Percentiles rank a stretch among this genome's conserved stretches.
These are phyloP conservation scores for Ceraclea dissimilis DNA, from an alignment of 2,888 invertebrate genomes.

Conservation along the genomic window DNA sequence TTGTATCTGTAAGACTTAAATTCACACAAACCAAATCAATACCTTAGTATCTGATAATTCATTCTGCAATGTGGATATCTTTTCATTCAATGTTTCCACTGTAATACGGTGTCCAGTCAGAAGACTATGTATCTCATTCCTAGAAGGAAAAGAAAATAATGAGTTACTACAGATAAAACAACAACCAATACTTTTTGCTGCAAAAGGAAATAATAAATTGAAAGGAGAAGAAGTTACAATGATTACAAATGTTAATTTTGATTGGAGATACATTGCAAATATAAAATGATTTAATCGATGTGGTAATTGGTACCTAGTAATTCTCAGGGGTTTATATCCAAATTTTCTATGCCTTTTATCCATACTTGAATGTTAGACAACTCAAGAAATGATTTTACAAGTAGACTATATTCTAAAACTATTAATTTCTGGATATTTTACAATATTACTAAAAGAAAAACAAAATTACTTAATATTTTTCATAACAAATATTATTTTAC, in stretches of 20 bases:
- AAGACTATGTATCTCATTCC: conserved; percentile 47
- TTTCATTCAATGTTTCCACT: conserved; percentile 43
- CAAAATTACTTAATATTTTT: not conserved
- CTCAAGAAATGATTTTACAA: no score
- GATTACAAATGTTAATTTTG: no score
- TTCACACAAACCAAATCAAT: conserved; percentile 1
- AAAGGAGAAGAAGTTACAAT: no score
- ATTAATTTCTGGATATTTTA: no score
- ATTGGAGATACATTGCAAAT: no score
- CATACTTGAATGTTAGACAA: no score
- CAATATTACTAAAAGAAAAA: no score
- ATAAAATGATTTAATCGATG: no score
- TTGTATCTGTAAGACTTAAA: no score
- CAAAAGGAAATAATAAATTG: no score
- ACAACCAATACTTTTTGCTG: no score
- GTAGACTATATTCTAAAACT: no score
- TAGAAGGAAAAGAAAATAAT: conserved; percentile 27
- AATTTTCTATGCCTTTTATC: not conserved
- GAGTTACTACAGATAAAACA: not conserved
- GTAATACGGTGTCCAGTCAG: conserved; percentile 45
- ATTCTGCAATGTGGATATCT: conserved; percentile 43
- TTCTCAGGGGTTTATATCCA: not conserved
- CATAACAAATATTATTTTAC: not conserved
- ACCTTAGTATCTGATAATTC: conserved; percentile 38
- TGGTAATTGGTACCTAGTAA: not conserved